These are phyloP conservation scores for Papilio dardanus DNA, from an alignment of 1,140 invertebrate species.

Conservation along the genomic window DNA sequence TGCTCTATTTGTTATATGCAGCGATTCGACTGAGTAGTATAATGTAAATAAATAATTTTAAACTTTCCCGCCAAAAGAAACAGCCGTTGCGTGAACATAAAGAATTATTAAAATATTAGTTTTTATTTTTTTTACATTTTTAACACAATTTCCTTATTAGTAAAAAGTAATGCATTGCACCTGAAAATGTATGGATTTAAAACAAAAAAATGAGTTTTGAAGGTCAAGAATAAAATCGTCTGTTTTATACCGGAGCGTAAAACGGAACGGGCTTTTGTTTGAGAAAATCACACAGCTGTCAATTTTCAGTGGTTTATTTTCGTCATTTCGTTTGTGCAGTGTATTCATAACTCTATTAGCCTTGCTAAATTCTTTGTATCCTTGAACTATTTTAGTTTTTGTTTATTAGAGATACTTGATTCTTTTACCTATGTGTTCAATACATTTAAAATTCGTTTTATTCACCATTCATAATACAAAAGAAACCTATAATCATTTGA, in stretches of 20 bases:
- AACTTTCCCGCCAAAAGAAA: too few species aligned
- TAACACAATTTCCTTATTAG: too few species aligned
- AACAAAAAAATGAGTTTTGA: background rate
- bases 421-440: slow-evolving; percentile 42
- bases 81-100: too few species aligned
- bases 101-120: too few species aligned
- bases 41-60: too few species aligned
- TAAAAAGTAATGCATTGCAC: too few species aligned
- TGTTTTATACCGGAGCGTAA: slow-evolving; percentile 31
- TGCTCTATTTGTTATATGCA: too few species aligned
- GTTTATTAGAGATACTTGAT: slow-evolving; percentile 36
- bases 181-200: too few species aligned
- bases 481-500: slow-evolving; percentile 52
- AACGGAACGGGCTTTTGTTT: slow-evolving; percentile 45
- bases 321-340: slow-evolving; percentile 72
- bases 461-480: slow-evolving; percentile 58
- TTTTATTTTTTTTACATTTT: too few species aligned
- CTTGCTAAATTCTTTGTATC: slow-evolving; percentile 73
- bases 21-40: too few species aligned
- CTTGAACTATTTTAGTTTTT: slow-evolving; percentile 57
- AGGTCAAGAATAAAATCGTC: background rate
- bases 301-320: slow-evolving; percentile 73
- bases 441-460: slow-evolving; percentile 45
- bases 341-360: slow-evolving; percentile 54
- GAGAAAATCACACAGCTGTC: slow-evolving; percentile 51